A percentile compares a stretch with the other conserved stretches of the same genome.
phyloP scores from a whole-genome alignment of 2,888 invertebrate species.

The Drosophila sordidula region DNA sequence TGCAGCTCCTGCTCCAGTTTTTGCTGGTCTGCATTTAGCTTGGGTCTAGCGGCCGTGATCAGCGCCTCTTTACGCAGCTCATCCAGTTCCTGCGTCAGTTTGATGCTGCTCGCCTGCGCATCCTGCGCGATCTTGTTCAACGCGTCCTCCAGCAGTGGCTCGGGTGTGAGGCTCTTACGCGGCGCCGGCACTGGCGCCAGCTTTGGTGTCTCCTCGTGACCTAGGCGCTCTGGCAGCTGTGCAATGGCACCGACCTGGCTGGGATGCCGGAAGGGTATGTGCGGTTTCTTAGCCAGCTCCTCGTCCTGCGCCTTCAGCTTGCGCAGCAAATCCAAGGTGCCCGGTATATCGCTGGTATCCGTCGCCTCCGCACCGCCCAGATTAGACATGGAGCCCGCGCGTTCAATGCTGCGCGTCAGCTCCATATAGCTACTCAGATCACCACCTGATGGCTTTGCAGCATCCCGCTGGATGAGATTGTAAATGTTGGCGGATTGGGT shows the following conservation, averaged over 20 bases:
- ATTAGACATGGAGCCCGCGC: conserved; percentile 88
- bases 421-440: conserved; percentile 87
- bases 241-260: conserved; percentile 84
- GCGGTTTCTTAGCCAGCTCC: conserved; percentile 47
- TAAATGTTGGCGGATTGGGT: conserved; percentile 94
- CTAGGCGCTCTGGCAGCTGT: conserved; percentile 81
- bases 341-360: conserved; percentile 77
- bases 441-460: conserved; percentile 85
- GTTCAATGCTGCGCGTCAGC: conserved; percentile 86
- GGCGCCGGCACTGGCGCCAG: conserved; percentile 87
- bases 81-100: conserved; percentile 88
- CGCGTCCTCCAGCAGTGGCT: conserved; percentile 88
- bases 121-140: conserved; percentile 90
- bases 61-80: conserved; percentile 85
- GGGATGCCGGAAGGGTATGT: conserved; percentile 82
- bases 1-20: conserved; percentile 79
- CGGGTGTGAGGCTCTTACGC: conserved; percentile 85
- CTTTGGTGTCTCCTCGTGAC: conserved; percentile 81
- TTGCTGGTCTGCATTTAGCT: conserved; percentile 71
- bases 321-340: conserved; percentile 79
- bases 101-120: conserved; percentile 90
- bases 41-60: conserved; percentile 77
- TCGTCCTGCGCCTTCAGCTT: conserved; percentile 82
- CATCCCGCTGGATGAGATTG: conserved; percentile 89
- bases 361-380: conserved; percentile 74